Evolutionary conservation across 92 coral and sea anemone genomes (phyloP).

Genomic region (Porites cylindrica): DNA sequence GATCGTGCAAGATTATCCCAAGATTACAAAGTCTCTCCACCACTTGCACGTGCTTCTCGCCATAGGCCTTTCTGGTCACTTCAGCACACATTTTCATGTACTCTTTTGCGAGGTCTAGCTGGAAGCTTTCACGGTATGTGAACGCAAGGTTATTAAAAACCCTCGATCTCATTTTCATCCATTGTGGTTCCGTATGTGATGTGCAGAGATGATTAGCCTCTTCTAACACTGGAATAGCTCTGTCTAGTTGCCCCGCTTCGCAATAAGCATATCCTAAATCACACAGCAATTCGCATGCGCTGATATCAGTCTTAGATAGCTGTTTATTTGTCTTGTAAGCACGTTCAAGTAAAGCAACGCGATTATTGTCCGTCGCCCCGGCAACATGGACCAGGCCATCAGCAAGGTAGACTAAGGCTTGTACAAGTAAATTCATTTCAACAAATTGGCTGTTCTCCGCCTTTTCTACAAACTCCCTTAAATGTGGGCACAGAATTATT

Average conservation of each 20-base stretch:
- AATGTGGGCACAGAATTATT: constrained; percentile 86
- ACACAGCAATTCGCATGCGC: constrained; percentile 70
- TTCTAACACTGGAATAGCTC: constrained; percentile 71
- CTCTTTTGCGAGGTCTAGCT: constrained; percentile 81
- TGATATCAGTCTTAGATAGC: constrained; percentile 49
- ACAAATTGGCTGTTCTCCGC: constrained; percentile 41
- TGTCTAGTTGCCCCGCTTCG: constrained; percentile 80
- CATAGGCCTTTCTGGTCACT: constrained; percentile 73
- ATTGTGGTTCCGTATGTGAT: constrained; percentile 49
- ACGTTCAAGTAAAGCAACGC: constrained; percentile 77
- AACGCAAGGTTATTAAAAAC: constrained; percentile 80
- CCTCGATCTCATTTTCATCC: constrained; percentile 69
- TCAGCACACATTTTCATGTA: constrained; percentile 81
- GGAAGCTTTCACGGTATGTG: constrained; percentile 82
- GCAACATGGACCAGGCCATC: constrained; percentile 88
- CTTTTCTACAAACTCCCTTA: constrained; percentile 66
- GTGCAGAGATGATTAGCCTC: constrained; percentile 82
- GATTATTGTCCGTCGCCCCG: constrained; percentile 82
- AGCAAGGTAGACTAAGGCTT: constrained; percentile 71
- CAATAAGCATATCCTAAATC: constrained; percentile 91
- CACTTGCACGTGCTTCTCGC: constrained; percentile 67
- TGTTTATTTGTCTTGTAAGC: constrained; percentile 70
- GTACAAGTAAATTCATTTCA: constrained; percentile 53
- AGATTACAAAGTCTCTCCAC: constrained; percentile 89
- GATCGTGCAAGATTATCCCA: constrained; percentile 87